A percentile compares a stretch with the other conserved stretches of the same genome.
Conservation (phyloP, 2,113 vertebrate species). For the Tupaia tana region DNA sequence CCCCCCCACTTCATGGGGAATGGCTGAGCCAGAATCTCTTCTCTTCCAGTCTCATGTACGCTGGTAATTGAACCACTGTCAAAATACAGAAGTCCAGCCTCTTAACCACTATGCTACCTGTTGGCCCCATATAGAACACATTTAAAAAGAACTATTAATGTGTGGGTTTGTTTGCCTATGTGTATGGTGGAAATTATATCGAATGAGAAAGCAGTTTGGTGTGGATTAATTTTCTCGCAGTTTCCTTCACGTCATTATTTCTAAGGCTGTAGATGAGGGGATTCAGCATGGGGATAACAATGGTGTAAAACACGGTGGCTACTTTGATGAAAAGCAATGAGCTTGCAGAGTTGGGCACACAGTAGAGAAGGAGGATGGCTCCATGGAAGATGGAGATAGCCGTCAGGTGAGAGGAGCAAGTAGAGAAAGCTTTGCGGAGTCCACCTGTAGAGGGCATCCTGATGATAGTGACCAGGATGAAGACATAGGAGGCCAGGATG, state of each 20-base stretch:
- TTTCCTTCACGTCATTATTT: conserved; percentile 70
- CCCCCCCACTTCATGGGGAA: too few relatives aligned
- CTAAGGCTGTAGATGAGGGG: conserved; percentile 72
- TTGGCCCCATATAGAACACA: too few relatives aligned
- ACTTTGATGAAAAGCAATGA: conserved; percentile 40
- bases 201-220: neutral
- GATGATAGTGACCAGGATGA: conserved; percentile 55
- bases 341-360: conserved; percentile 62
- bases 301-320: conserved; percentile 42
- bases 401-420: conserved; percentile 61
- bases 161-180: neutral
- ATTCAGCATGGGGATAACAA: conserved; percentile 70
- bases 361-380: conserved; percentile 67
- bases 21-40: too few relatives aligned
- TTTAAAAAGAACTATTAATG: too few relatives aligned
- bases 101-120: too few relatives aligned
- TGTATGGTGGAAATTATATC: neutral
- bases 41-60: too few relatives aligned
- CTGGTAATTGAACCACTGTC: too few relatives aligned
- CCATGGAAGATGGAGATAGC: conserved; percentile 71
- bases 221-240: neutral
- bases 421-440: conserved; percentile 56
- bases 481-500: conserved; percentile 47
- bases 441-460: conserved; percentile 48
- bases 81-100: too few relatives aligned